These are phyloP conservation scores for Lordiphosa andalusiaca DNA, from an alignment of 2,888 invertebrate species.

Conservation along the genomic window DNA sequence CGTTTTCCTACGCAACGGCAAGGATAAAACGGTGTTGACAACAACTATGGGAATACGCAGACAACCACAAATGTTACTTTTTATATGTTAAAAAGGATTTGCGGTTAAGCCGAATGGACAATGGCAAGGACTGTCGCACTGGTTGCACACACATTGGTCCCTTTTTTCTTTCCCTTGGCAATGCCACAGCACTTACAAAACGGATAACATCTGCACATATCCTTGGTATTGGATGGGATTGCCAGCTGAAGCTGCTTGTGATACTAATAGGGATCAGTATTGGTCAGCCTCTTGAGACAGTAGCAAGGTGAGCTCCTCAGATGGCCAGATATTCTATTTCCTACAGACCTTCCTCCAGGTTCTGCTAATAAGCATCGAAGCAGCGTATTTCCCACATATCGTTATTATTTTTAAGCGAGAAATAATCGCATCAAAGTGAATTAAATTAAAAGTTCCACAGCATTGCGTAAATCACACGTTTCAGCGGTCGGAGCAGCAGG, in stretches of 20 bases:
- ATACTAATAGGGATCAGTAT: slow-evolving; percentile 72
- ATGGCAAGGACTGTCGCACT: slow-evolving; percentile 42
- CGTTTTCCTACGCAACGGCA: slow-evolving; percentile 56
- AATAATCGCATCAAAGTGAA: slow-evolving; percentile 65
- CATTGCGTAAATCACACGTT: slow-evolving; percentile 60
- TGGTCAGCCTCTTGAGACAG: slow-evolving; percentile 65
- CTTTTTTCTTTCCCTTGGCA: not conserved
- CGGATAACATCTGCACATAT: slow-evolving; percentile 69
- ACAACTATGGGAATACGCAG: slow-evolving; percentile 67
- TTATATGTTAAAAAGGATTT: slow-evolving; percentile 75
- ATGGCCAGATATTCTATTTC: slow-evolving; percentile 39
- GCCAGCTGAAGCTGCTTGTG: slow-evolving; percentile 54
- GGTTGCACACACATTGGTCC: slow-evolving; percentile 23
- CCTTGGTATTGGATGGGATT: slow-evolving; percentile 49
- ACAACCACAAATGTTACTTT: slow-evolving; percentile 64
- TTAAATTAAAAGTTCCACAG: slow-evolving; percentile 66
- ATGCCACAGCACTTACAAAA: slow-evolving; percentile 40
- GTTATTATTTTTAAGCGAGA: slow-evolving; percentile 38
- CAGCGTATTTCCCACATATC: slow-evolving; percentile 27
- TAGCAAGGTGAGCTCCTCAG: slow-evolving; percentile 31
- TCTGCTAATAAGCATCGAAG: slow-evolving; percentile 48
- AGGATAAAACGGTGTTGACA: slow-evolving; percentile 72
- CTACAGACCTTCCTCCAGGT: slow-evolving; percentile 12
- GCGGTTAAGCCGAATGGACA: slow-evolving; percentile 70
- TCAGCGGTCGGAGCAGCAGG: not conserved